These are phyloP conservation scores for Microdon myrmicae DNA, from an alignment of 2,888 invertebrate genomes.

Conservation along the genomic window DNA sequence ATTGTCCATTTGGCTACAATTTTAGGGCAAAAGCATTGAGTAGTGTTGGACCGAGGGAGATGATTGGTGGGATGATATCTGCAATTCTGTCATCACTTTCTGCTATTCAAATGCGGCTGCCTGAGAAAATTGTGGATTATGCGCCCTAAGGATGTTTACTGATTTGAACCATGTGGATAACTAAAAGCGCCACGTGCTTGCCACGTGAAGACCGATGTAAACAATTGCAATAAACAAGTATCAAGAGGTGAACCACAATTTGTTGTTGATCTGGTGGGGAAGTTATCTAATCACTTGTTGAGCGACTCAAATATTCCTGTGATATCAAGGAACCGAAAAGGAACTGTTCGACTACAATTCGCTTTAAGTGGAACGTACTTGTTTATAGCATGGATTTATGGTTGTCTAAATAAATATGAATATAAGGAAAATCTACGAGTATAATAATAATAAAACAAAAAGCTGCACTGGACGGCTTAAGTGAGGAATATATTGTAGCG, in stretches of 20 bases:
- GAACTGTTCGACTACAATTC: no score
- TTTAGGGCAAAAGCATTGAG: slow-evolving; percentile 42
- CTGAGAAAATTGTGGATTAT: slow-evolving; percentile 52
- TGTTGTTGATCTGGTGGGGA: slow-evolving; percentile 19
- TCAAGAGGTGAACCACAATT: slow-evolving; percentile 29
- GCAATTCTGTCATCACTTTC: slow-evolving; percentile 20
- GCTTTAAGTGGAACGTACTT: no score
- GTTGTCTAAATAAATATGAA: no score
- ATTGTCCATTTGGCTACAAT: slow-evolving; percentile 35
- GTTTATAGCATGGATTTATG: no score
- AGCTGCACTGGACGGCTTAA: no score
- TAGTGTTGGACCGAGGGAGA: slow-evolving; percentile 53
- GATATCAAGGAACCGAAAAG: no score
- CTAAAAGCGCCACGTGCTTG: slow-evolving; percentile 31
- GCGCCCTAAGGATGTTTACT: slow-evolving; percentile 59
- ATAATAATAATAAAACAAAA: no score
- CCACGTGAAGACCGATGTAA: slow-evolving; percentile 17
- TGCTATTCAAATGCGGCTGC: slow-evolving; percentile 26
- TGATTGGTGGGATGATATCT: slow-evolving; percentile 28
- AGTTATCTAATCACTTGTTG: slow-evolving; percentile 29
- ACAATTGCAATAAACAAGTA: slow-evolving; percentile 27
- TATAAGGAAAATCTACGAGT: no score
- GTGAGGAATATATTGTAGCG: no score
- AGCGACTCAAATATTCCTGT: no score
- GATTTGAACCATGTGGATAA: slow-evolving; percentile 25